Evolutionary conservation across 2,888 invertebrate species (phyloP).

Genomic region (Celastrina argiolus): DNA sequence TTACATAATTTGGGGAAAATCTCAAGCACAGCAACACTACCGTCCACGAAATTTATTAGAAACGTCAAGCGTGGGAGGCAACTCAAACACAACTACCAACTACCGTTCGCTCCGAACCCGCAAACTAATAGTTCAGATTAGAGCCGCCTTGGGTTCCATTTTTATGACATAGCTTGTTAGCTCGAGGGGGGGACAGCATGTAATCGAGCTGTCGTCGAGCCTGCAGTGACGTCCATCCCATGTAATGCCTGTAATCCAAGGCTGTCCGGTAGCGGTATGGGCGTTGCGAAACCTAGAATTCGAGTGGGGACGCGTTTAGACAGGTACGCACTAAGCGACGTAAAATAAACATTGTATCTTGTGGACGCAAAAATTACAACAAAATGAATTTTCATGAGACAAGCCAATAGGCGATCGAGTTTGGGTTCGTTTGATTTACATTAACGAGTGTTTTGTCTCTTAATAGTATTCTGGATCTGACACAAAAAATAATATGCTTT

Average conservation of each 20-base stretch:
- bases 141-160: conserved; percentile 66
- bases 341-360: no score
- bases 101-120: conserved; percentile 63
- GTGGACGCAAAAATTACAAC: no score
- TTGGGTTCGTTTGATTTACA: no score
- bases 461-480: no score
- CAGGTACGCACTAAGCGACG: no score
- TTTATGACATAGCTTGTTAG: conserved; percentile 68
- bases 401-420: no score
- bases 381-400: no score
- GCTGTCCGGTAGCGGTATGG: conserved; percentile 69
- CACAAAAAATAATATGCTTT: no score
- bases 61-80: conserved; percentile 62
- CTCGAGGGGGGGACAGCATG: conserved; percentile 33
- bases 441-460: no score
- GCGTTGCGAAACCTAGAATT: conserved; percentile 24
- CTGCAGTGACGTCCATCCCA: conserved; percentile 57
- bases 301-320: no score
- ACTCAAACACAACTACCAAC: conserved; percentile 69
- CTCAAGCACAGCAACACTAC: conserved; percentile 36
- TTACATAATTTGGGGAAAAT: background rate
- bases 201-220: conserved; percentile 70
- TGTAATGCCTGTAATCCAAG: conserved; percentile 59
- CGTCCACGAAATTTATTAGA: conserved; percentile 58
- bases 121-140: conserved; percentile 70